Percentiles rank a stretch among this genome's conserved stretches.
These are phyloP conservation scores for Dendrolimus punctatus DNA, from an alignment of 1,140 invertebrate genomes.

Conservation along the genomic window DNA sequence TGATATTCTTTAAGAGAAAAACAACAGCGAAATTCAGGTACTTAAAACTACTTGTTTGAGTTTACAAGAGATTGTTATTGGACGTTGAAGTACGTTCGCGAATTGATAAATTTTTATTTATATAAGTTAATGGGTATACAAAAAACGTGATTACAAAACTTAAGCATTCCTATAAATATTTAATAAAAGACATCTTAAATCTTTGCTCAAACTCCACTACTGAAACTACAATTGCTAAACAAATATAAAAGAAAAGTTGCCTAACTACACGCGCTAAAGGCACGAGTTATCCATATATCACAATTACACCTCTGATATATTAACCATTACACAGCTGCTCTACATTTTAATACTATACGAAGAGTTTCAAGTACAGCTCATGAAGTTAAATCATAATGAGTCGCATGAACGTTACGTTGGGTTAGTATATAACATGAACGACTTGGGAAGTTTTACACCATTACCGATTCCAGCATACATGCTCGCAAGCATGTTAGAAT, in stretches of 20 bases:
- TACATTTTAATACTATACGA: slow-evolving; percentile 14
- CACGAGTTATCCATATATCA: slow-evolving; percentile 16
- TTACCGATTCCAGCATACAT: not conserved
- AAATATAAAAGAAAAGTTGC: slow-evolving; percentile 11
- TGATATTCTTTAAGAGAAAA: too few relatives aligned
- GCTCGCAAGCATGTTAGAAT: too few relatives aligned
- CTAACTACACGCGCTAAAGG: slow-evolving; percentile 17
- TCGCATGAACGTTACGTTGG: slow-evolving; percentile 5
- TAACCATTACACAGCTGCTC: slow-evolving; percentile 16
- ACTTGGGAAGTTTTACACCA: not conserved
- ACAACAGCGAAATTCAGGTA: too few relatives aligned
- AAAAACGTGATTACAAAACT: too few relatives aligned
- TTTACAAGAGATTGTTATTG: too few relatives aligned
- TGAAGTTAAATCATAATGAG: slow-evolving; percentile 19
- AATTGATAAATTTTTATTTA: too few relatives aligned
- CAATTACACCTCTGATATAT: slow-evolving; percentile 17
- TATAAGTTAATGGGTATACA: too few relatives aligned
- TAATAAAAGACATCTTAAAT: too few relatives aligned
- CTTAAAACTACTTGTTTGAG: too few relatives aligned
- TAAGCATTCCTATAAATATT: too few relatives aligned
- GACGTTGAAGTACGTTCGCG: too few relatives aligned
- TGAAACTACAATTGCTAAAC: not conserved
- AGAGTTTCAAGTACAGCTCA: slow-evolving; percentile 11
- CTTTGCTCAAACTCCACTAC: not conserved
- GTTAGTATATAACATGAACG: slow-evolving; percentile 10